Percentiles rank a stretch among this genome's conserved stretches.
phyloP scores from a whole-genome alignment of 1,140 invertebrate species.

The Zophobas atratus region DNA sequence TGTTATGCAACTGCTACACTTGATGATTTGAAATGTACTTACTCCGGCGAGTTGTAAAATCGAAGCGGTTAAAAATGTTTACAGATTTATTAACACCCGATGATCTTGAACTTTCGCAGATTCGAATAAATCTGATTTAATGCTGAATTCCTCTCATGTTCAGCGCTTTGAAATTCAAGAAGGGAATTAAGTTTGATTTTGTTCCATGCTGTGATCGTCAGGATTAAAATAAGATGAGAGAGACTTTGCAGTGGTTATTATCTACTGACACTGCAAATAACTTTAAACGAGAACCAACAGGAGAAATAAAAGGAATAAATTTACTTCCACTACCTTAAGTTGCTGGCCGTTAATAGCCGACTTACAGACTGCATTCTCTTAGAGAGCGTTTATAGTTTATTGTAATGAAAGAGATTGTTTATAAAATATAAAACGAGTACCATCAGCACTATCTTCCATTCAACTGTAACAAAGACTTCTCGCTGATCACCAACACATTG shows the following conservation, averaged over 20 bases:
- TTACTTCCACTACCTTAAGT: constrained; percentile 36
- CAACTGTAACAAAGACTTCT: background rate
- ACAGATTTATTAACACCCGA: constrained; percentile 12
- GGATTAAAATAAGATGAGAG: constrained; percentile 35
- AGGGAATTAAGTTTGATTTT: constrained; percentile 39
- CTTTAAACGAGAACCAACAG: constrained; percentile 41
- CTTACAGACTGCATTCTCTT: constrained; percentile 36
- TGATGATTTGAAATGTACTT: background rate
- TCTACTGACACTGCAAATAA: constrained; percentile 43
- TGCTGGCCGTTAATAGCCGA: constrained; percentile 37
- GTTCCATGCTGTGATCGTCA: constrained; percentile 36
- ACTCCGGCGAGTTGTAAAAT: background rate
- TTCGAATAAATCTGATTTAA: constrained; percentile 1
- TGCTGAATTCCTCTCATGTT: background rate
- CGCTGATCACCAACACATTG: background rate
- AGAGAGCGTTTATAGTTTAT: constrained; percentile 21
- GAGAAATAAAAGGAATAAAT: constrained; percentile 41
- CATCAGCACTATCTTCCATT: background rate
- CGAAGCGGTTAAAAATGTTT: background rate
- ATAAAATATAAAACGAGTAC: background rate
- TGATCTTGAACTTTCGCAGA: constrained; percentile 39
- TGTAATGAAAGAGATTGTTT: constrained; percentile 31
- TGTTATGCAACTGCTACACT: background rate
- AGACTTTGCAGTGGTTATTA: constrained; percentile 29
- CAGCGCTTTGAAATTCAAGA: constrained; percentile 32